These are phyloP conservation scores for Drosophila burlai DNA, from an alignment of 1,140 invertebrate genomes.

Conservation along the genomic window DNA sequence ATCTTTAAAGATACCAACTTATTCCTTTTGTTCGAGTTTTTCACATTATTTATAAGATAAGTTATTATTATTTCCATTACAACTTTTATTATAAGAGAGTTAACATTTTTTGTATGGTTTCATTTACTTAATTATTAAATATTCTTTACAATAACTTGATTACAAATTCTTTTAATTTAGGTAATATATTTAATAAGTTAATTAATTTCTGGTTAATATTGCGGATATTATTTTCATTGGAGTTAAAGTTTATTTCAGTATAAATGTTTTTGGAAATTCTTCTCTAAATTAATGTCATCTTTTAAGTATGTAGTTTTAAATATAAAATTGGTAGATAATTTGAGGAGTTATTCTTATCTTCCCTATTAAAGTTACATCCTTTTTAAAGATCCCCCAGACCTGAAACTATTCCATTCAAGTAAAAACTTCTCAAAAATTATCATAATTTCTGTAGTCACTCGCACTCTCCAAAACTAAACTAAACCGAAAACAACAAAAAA, in stretches of 20 bases:
- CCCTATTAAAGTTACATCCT: not conserved
- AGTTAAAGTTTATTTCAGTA: not conserved
- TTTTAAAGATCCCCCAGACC: not conserved
- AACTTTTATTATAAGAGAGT: not conserved
- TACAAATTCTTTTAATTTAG: not conserved
- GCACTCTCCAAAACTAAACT: constrained; percentile 58
- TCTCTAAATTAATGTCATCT: not conserved
- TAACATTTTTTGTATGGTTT: too few relatives aligned
- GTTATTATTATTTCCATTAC: not conserved
- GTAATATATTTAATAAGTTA: not conserved
- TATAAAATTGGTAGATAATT: not conserved
- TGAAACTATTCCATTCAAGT: not conserved
- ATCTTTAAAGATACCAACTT: too few relatives aligned
- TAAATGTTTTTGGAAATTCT: not conserved
- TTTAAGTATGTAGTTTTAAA: not conserved
- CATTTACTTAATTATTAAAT: too few relatives aligned
- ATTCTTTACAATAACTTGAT: too few relatives aligned
- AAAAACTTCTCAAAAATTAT: constrained; percentile 44
- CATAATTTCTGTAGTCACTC: constrained; percentile 63
- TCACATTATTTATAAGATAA: too few relatives aligned
- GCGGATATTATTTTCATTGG: not conserved
- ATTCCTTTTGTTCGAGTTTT: not conserved
- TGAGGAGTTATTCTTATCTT: not conserved
- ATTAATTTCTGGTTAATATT: not conserved
- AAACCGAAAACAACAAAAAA: constrained; percentile 42